phyloP scores from a whole-genome alignment of 2,888 invertebrate species.

The Dasysyrphus albostriatus region DNA sequence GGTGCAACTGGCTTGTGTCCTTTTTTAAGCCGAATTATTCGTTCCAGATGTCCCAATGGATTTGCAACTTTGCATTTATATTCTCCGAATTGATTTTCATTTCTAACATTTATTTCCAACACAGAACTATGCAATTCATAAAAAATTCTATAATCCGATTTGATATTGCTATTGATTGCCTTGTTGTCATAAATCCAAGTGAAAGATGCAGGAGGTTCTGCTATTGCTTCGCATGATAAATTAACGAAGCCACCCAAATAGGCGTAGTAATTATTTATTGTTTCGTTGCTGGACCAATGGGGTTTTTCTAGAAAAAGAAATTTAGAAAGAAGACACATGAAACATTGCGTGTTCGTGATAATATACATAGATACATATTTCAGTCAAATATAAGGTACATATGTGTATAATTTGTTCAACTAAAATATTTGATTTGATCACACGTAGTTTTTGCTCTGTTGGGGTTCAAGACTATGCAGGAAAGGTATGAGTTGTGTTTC shows the following conservation, averaged over 20 bases:
- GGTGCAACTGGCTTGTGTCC: slow-evolving; percentile 86
- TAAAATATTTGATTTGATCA: too few relatives aligned
- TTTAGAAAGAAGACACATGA: not conserved
- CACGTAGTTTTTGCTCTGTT: too few relatives aligned
- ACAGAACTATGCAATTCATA: slow-evolving; percentile 82
- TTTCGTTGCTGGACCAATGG: slow-evolving; percentile 80
- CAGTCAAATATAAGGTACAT: too few relatives aligned
- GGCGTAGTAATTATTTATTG: slow-evolving; percentile 80
- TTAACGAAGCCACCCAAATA: slow-evolving; percentile 86
- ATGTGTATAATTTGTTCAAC: too few relatives aligned
- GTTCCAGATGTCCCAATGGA: slow-evolving; percentile 84
- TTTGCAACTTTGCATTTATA: slow-evolving; percentile 86
- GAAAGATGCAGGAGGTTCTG: slow-evolving; percentile 85
- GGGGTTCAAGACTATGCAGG: too few relatives aligned
- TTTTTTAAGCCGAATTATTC: slow-evolving; percentile 84
- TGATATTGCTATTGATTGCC: slow-evolving; percentile 79
- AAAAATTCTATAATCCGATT: slow-evolving; percentile 81
- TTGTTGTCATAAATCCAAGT: slow-evolving; percentile 84
- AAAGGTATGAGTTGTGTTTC: too few relatives aligned
- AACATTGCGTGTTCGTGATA: not conserved
- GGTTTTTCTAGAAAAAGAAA: slow-evolving; percentile 80
- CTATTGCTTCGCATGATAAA: slow-evolving; percentile 86
- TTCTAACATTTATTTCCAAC: slow-evolving; percentile 81
- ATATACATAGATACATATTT: too few relatives aligned
- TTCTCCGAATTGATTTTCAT: slow-evolving; percentile 84